Conservation (phyloP, 2,797 vertebrate genomes). For the Eospalax fontanierii region DNA sequence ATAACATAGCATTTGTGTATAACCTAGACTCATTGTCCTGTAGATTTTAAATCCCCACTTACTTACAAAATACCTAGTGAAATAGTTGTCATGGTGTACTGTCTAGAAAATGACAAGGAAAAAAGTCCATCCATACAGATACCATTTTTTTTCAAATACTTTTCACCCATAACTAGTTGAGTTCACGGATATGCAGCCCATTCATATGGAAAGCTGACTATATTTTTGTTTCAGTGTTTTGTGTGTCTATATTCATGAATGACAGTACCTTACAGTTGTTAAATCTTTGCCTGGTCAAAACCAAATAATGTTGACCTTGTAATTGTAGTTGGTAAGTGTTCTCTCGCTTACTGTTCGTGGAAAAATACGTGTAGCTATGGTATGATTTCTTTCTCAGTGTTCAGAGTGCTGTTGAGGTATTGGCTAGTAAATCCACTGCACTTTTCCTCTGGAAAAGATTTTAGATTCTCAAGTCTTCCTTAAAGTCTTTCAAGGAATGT, state of each 20-base stretch:
- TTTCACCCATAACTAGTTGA: background rate
- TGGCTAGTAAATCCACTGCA: background rate
- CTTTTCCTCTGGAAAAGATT: background rate
- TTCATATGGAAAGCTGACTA: background rate
- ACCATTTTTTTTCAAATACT: background rate
- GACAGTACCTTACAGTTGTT: background rate
- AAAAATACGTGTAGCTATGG: background rate
- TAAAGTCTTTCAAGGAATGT: constrained; percentile 3
- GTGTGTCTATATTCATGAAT: background rate
- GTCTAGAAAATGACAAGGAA: background rate
- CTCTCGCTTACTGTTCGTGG: background rate
- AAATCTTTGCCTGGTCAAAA: background rate
- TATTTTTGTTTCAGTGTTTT: background rate
- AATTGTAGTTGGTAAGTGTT: background rate
- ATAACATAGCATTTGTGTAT: background rate
- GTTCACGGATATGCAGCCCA: background rate
- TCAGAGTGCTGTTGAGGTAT: background rate
- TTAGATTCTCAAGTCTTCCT: background rate
- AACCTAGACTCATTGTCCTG: background rate
- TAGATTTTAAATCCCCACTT: background rate
- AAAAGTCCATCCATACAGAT: background rate
- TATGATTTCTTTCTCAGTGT: background rate
- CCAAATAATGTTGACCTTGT: background rate
- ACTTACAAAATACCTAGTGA: background rate
- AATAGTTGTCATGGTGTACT: background rate